Evolutionary conservation across 2,888 invertebrate species (phyloP), one percentile per base, ranked within the genome.

Genomic region (Eupithecia tripunctaria): DNA sequence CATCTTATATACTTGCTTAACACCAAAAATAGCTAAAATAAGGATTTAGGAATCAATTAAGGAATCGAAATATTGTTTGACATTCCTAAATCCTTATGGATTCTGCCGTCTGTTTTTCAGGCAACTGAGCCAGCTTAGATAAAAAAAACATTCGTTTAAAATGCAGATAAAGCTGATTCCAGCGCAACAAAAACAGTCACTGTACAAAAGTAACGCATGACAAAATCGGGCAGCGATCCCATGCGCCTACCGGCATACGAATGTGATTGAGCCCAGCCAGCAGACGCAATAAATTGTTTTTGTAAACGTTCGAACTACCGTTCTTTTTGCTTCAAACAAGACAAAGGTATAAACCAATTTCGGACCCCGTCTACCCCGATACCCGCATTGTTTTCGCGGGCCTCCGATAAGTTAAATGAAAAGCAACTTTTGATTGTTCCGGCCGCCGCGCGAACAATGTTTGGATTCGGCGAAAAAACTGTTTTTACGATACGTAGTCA

Each of bases 381-480:
- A 84, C 84, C 85, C 86, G 80, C 86, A 85, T 88, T 86, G 88
- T 89, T 88, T 84, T 82, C 76, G 82, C 71, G 75, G 78, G 76
- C 76, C 78, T 76, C 78, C 85, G 84, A 88, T 88, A 89, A 89
- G 86, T 89, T 89, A 87, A 90, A 89, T 88, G 88, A 86, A 89
- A 90, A 87, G 86, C 86, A 88, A 90, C 86, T 90, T 89, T 88
- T 88, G 89, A 89, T 89, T 89, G 89, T 82, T 81, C 80, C 76
- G 80, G 77, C 79, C 75, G 79, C 82, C 80, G 75, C 81, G 78
- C 80, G 80, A 84, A 84, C 83, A 84, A 82, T 81, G 81, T 76
- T 79, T 78, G 73, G 71, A 78, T 79, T 72, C 78, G 79, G 77
- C 73, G 77, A 73, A 80, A 80, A 79, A 80, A 67, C 71, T 12